Percentiles rank a stretch among this genome's conserved stretches.
Conservation (phyloP, 2,113 vertebrate species). For the Pteropus alecto region DNA sequence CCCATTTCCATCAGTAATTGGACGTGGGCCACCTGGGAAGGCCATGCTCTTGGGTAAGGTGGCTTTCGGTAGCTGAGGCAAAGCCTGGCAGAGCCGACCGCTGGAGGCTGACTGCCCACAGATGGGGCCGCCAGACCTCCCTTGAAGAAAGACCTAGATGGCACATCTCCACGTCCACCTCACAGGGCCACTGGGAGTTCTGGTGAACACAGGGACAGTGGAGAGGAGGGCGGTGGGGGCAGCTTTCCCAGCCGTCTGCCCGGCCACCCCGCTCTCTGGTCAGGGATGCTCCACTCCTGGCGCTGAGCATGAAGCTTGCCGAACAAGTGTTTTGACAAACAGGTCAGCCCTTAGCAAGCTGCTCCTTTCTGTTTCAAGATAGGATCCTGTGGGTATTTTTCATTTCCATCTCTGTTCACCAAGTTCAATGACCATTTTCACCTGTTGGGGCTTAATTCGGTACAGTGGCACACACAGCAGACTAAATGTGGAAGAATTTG, state of each 20-base stretch:
- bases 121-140: background rate
- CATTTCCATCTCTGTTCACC: background rate
- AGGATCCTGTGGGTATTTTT: background rate
- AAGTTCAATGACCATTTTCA: background rate
- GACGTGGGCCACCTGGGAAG: background rate
- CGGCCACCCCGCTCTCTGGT: background rate
- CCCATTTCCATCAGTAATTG: background rate
- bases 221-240: background rate
- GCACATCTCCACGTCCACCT: too few species aligned
- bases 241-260: background rate
- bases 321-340: background rate
- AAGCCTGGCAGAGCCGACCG: background rate
- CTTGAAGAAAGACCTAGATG: background rate
- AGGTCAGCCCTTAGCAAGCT: background rate
- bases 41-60: background rate
- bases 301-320: background rate
- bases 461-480: background rate
- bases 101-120: background rate
- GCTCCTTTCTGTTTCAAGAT: background rate
- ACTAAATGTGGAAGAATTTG: background rate
- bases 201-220: background rate
- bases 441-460: background rate
- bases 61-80: background rate
- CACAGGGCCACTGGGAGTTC: background rate
- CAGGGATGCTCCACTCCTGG: background rate